Evolutionary conservation across 1,140 invertebrate genomes (phyloP), one percentile per base, ranked within the genome.

Genomic region (Drosophila takahashii): DNA sequence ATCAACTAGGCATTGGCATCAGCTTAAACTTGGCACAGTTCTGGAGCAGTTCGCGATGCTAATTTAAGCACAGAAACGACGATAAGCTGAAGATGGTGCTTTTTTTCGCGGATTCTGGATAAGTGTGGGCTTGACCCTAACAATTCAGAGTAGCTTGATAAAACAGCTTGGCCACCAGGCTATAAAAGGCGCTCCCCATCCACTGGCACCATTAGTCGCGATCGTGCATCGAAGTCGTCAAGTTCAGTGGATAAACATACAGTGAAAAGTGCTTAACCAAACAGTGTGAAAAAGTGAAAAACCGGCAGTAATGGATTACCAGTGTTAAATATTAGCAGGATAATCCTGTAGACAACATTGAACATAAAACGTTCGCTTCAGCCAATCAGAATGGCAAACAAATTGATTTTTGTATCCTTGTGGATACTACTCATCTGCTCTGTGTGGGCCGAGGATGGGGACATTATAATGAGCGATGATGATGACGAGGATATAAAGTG

Each of bases 11-110:
- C 36, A 61, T 58, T 61, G 27, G 32, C 34, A 56, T 62, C 53
- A 48, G 51, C 39, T 29, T 87, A 41, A 87, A 83, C 81, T 87
- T 87, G 74, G 79, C 79, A 83, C 59, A 79, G 16, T 72, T 77
- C 32, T 15, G 42, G 32, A 27, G 34, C 52, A 70, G 22, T 70
- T 70, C 50, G 64, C 64, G 16, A 56, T 69, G 32, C 47, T 52
- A 57, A 59, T 57, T 66, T 45, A 50, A 62, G 59, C 42, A 44
- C 16, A n/a, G 41, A 50, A 32, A 18, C 22, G 27, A 8, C 61
- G 83, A 86, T 83, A 83, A 81, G 70, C 39, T 44, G 16, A 52
- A 48, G 59, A 77, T 66, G 80, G 64, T 78, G 34, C 45, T 59
- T 81, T 70, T 64, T 15, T 61, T 9, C n/a, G 75, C 65, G 51